Base-by-base conservation (phyloP, 2,797 vertebrate genomes). In the Sebastes minor region DNA sequence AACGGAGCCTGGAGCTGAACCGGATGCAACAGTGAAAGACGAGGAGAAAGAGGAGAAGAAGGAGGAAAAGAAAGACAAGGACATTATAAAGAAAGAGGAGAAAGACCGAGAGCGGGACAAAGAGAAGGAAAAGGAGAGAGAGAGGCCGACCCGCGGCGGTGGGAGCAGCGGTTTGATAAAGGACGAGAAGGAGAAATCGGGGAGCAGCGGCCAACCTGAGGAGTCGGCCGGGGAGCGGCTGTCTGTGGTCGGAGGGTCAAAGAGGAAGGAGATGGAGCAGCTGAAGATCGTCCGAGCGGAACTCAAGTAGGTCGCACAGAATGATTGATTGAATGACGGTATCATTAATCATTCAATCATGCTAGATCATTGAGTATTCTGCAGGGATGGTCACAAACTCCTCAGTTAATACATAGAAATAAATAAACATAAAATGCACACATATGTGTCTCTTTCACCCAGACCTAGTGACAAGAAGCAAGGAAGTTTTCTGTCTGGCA, bases 221-320 rank as follows among this genome's bases (percentile, higher is more conserved):
- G 96, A 96, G 57, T 60, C 71, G 0, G 71, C 82, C 0, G 90
- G 78, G 14, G 96, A 96, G 62, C 95, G 96, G 4, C 88, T 92
- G 6, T 56, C 95, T 20, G 53, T 82, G 95, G 96, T 92, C 83
- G 96, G 92, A 92, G 97, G 94, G 90, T 97, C 94, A 88, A 99
- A 93, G 96, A 97, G 97, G 89, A 99, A 99, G 75, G 98, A 99
- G 89, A 96, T 97, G 81, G 98, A 99, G 93, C 94, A 97, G 56
- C 96, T 99, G 86, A 99, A 99, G 85, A 97, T 98, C 0, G 80
- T 99, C 82, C 95, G 97, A 83, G 91, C 95, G 28, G 98, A 99
- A 71, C 97, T 99, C 27, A 99, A 99, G 98, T 99, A 95, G 90
- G 96, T 81, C 0, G 0, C n/a, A 8, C 52, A 9, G 12, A 38